These are phyloP conservation scores for Diarsia mendica DNA, from an alignment of 2,888 invertebrate genomes.

Conservation along the genomic window DNA sequence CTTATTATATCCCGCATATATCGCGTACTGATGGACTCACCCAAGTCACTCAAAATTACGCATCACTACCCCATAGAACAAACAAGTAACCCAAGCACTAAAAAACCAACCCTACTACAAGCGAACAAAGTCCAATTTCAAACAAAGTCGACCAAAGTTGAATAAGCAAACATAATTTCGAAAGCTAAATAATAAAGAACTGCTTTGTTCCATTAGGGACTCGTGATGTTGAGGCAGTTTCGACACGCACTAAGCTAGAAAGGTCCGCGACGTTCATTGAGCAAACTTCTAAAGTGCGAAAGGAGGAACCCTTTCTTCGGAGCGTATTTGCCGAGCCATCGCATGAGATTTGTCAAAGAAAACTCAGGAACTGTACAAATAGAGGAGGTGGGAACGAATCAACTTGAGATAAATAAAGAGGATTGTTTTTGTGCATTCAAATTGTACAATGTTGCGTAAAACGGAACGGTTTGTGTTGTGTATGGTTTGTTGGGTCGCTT, in stretches of 20 bases:
- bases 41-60: constrained; percentile 36
- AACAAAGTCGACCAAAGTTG: constrained; percentile 41
- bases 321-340: constrained; percentile 76
- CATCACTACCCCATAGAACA: constrained; percentile 43
- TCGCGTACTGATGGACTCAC: constrained; percentile 32
- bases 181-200: constrained; percentile 62
- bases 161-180: constrained; percentile 64
- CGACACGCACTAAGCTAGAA: constrained; percentile 62
- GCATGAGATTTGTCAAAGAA: constrained; percentile 83
- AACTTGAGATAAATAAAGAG: constrained; percentile 66
- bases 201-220: constrained; percentile 68
- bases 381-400: constrained; percentile 69
- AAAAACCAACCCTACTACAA: constrained; percentile 32
- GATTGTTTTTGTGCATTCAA: constrained; percentile 66
- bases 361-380: constrained; percentile 73
- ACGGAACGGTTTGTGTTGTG: constrained; percentile 27
- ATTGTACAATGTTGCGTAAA: constrained; percentile 57
- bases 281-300: constrained; percentile 70
- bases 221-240: constrained; percentile 49
- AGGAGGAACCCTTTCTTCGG: constrained; percentile 71
- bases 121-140: constrained; percentile 29
- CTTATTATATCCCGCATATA: constrained; percentile 32
- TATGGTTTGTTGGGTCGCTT: constrained; percentile 43
- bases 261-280: constrained; percentile 69
- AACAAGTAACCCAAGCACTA: constrained; percentile 29